phyloP scores from a whole-genome alignment of 2,888 invertebrate genomes.

The Hemistola chrysoprasaria region DNA sequence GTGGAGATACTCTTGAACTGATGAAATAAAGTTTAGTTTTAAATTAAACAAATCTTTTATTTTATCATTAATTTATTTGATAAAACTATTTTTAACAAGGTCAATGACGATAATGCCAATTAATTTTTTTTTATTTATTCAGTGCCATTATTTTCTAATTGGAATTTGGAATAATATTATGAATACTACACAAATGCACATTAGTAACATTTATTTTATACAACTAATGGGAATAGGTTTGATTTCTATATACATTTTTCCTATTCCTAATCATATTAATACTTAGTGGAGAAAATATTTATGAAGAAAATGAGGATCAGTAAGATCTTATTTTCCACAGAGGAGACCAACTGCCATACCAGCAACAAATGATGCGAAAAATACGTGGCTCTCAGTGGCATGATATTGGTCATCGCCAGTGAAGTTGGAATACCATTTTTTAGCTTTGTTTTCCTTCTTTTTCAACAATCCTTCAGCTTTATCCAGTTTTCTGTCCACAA shows the following conservation, averaged over 20 bases:
- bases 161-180: background rate
- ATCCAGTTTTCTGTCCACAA: conserved; percentile 90
- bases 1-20: too few relatives aligned
- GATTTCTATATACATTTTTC: background rate
- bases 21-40: too few relatives aligned
- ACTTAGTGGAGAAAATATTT: conserved; percentile 16
- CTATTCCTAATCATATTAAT: conserved; percentile 1
- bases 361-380: conserved; percentile 90
- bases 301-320: background rate
- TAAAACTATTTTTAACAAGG: too few relatives aligned
- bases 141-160: too few relatives aligned
- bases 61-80: too few relatives aligned
- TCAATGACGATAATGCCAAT: too few relatives aligned
- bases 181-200: too few relatives aligned
- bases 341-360: conserved; percentile 88
- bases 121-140: too few relatives aligned
- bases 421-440: conserved; percentile 88
- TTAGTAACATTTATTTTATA: too few relatives aligned
- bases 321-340: conserved; percentile 64
- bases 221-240: background rate
- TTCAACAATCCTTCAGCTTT: conserved; percentile 89
- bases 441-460: conserved; percentile 86
- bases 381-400: conserved; percentile 90
- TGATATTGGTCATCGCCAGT: conserved; percentile 85
- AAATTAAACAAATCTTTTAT: too few relatives aligned